phyloP scores from a whole-genome alignment of 1,140 invertebrate species.

The Drosophila orosa region DNA sequence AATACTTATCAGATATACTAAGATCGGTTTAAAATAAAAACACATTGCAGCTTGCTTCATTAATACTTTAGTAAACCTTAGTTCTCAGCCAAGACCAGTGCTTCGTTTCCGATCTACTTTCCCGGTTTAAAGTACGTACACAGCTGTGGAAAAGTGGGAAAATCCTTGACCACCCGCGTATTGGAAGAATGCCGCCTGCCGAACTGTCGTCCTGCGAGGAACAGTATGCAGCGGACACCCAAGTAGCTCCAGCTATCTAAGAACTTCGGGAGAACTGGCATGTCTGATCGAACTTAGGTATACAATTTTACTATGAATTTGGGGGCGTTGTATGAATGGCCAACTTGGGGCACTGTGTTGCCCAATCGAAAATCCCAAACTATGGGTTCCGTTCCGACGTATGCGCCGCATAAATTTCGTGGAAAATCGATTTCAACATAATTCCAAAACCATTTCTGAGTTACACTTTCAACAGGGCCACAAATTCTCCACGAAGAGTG shows the following conservation, averaged over 20 bases:
- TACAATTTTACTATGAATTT: slow-evolving; percentile 1
- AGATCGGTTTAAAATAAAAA: no score
- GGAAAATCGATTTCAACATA: slow-evolving; percentile 69
- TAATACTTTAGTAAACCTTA: not conserved
- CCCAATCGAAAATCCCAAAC: slow-evolving; percentile 6
- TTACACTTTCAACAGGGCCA: slow-evolving; percentile 58
- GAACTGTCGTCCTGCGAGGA: slow-evolving; percentile 6
- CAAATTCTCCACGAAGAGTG: slow-evolving; percentile 26
- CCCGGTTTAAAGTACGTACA: not conserved
- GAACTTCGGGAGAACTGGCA: not conserved
- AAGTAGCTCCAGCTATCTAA: slow-evolving; percentile 21
- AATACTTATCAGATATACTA: no score
- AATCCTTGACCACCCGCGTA: slow-evolving; percentile 18
- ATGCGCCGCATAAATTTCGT: slow-evolving; percentile 23
- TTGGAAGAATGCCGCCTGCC: slow-evolving; percentile 4
- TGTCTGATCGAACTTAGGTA: not conserved
- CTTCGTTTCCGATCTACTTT: not conserved
- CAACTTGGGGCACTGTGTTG: slow-evolving; percentile 11
- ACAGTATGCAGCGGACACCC: not conserved
- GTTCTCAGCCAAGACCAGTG: not conserved
- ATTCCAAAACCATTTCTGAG: slow-evolving; percentile 58
- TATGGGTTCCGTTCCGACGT: slow-evolving; percentile 7
- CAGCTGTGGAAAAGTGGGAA: not conserved
- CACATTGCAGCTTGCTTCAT: not conserved
- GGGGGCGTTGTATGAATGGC: slow-evolving; percentile 11